These are phyloP conservation scores for Lasioglossum malachurum DNA, from an alignment of 2,888 invertebrate species.

Conservation along the genomic window DNA sequence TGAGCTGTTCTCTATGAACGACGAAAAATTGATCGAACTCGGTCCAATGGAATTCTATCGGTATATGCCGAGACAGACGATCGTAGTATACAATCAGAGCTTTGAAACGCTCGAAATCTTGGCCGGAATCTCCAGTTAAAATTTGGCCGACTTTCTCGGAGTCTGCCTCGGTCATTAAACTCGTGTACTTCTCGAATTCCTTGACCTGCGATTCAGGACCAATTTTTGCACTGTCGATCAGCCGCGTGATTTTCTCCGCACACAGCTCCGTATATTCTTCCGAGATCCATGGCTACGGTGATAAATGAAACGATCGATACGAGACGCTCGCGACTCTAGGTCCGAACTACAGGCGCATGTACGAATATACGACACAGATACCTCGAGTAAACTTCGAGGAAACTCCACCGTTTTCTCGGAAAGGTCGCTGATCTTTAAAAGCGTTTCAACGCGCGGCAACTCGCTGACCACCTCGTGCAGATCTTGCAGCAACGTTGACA, in stretches of 20 bases:
- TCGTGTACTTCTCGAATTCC: conserved; percentile 93
- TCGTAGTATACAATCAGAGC: conserved; percentile 88
- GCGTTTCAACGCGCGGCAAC: conserved; percentile 81
- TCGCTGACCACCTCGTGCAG: conserved; percentile 90
- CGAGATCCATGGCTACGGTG: conserved; percentile 90
- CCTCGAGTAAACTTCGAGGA: conserved; percentile 41
- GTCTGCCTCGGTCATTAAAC: conserved; percentile 90
- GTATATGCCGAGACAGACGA: conserved; percentile 88
- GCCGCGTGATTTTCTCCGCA: conserved; percentile 87
- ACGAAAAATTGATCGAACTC: conserved; percentile 94
- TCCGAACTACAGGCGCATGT: background rate
- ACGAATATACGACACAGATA: conserved; percentile 14
- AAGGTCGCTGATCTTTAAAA: background rate
- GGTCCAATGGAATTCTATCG: conserved; percentile 87
- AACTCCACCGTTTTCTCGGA: background rate
- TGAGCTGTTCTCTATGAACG: conserved; percentile 92
- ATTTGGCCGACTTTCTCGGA: conserved; percentile 87
- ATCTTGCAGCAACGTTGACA: conserved; percentile 90
- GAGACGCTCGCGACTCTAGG: background rate
- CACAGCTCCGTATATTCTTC: conserved; percentile 89
- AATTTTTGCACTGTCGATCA: conserved; percentile 90
- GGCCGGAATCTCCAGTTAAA: conserved; percentile 87
- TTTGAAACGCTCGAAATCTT: conserved; percentile 88
- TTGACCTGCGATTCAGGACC: conserved; percentile 90
- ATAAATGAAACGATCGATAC: background rate